Evolutionary conservation across 92 coral and sea anemone genomes (phyloP), one percentile per base, ranked within the genome.

Genomic region (Phymanthus crucifer): DNA sequence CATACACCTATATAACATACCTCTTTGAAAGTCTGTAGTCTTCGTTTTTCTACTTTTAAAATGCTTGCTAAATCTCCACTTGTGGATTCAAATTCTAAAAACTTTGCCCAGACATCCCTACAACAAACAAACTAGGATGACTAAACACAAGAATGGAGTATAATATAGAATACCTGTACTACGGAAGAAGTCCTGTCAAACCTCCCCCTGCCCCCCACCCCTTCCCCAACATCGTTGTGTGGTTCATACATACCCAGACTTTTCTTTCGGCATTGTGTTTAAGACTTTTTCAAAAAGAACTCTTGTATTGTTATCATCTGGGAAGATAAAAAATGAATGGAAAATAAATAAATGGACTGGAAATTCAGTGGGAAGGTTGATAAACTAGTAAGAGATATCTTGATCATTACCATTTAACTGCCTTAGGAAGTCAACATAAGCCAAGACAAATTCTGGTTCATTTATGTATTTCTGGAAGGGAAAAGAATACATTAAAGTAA

Each of bases 221-320:
- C 16, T 45, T 2, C 50, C 50, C 50, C 10, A 45, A 17, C 13
- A 45, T 2, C 57, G 19, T 26, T 8, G 10, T 3, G 34, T 27
- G 5, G 3, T 0, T 10, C 6, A 3, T 36, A 32, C 74, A 32
- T 47, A 95, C 98, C 98, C 92, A 27, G 98, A 94, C 79, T 87
- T 90, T 70, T 96, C 99, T 52, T 91, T 96, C 0, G 99, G 99
- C 91, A 96, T 94, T 72, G 93, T 86, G 73, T 90, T 91, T 12
- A 96, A 78, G 61, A 93, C 98, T 74, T 94, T 89, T 70, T 96
- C 99, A 83, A 96, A 96, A 48, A 96, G 81, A 4, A 96, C 99
- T 83, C 99, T 88, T 26, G 98, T 93, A 73, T 96, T 96, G 87
- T 96, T 96, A 83, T 96, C 99, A 79, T 96, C 99, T 96, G 84